Percentiles rank a stretch among this genome's conserved stretches.
Conservation (phyloP, 2,113 vertebrate species). For the Microcebus griseorufus region DNA sequence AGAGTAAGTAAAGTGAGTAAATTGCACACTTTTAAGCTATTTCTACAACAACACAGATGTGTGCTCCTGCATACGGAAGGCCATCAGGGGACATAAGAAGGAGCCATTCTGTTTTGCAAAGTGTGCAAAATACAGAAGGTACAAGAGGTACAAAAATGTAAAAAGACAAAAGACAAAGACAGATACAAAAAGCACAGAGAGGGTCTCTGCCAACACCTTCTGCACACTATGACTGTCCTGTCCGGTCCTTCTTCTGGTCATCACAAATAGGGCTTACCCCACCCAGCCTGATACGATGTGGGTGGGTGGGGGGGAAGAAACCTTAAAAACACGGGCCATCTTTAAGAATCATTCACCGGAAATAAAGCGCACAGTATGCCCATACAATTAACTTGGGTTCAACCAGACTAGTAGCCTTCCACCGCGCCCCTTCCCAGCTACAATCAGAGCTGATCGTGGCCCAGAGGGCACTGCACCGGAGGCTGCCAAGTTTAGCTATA, state of each 20-base stretch:
- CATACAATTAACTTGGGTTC: not conserved
- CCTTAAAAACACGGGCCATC: not conserved
- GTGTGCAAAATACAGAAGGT: not conserved
- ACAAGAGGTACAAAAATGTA: not conserved
- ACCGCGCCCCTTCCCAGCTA: not conserved
- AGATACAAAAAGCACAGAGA: not conserved
- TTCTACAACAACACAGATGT: not conserved
- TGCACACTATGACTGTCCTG: not conserved
- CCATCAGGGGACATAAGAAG: not conserved
- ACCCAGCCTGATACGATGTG: not conserved
- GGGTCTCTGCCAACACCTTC: not conserved
- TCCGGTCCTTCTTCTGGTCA: not conserved
- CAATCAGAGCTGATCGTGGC: not conserved
- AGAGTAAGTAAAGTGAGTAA: not conserved
- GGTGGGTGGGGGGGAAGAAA: not conserved
- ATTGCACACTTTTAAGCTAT: not conserved
- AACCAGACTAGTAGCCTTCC: not conserved
- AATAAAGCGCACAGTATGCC: not conserved
- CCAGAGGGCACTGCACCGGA: not conserved
- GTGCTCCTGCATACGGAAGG: not conserved
- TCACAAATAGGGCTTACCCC: not conserved
- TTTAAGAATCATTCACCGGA: conserved; percentile 27
- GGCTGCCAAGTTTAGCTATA: not conserved
- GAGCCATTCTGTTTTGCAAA: not conserved
- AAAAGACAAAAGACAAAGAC: not conserved